Base-by-base conservation (phyloP, 2,888 invertebrate species). In the Dioctria linearis region DNA sequence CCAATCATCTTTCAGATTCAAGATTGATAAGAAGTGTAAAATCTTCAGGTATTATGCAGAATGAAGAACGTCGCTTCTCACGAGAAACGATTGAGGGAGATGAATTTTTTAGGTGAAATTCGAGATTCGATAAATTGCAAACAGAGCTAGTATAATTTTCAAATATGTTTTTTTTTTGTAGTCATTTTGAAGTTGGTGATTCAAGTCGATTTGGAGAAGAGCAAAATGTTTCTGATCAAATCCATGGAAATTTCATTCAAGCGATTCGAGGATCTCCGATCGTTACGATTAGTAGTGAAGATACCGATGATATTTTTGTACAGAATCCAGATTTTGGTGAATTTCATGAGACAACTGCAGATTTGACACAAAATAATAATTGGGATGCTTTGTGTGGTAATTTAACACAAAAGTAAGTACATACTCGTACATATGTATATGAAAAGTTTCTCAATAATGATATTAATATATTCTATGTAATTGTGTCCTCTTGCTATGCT, bases 351-450 rank as follows among this genome's bases (percentile, higher is more conserved):
- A 88, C 89, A 4, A 89, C 90, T 0, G 89, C 90, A 2, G 88
- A 90, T 82, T 84, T 88, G 84, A 86, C 90, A 71, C 86, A 90
- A 61, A 86, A 90, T 81, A 88, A 90, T 84, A 87, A 88, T 57
- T 86, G 91, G 84, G 87, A 88, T 63, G 90, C 90, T 5, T 87
- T 91, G 76, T 92, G 92, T 83, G 92, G 92, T 43, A 91, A 92
- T 84, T 87, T 92, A 75, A 90, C 90, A 6, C 86, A 88, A 67
- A 88, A 88, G 88, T 88, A 78, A 85, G 82, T 40, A 54, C 3
- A 75, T 9, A 4, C 54, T 73, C n/a, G n/a, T n/a, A n/a, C n/a
- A n/a, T n/a, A n/a, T n/a, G n/a, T n/a, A n/a, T n/a, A n/a, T n/a
- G n/a, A n/a, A n/a, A n/a, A 25, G 25, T 25, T 25, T 25, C 25